These are phyloP conservation scores for Zaprionus inermis DNA, from an alignment of 1,140 invertebrate species.

Conservation along the genomic window DNA sequence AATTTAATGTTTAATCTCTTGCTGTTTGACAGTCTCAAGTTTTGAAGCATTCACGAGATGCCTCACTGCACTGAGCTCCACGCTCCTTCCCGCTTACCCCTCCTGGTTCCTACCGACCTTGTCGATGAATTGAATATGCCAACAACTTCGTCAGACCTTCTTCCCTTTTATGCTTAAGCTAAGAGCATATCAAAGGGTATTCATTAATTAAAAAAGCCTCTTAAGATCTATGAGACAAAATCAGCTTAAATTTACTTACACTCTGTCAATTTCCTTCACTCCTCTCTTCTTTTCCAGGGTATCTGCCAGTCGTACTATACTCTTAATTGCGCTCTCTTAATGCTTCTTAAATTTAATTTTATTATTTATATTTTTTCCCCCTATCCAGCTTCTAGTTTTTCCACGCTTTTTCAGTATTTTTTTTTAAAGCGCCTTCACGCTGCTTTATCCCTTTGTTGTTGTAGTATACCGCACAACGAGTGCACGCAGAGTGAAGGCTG, in stretches of 20 bases:
- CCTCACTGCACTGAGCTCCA: slow-evolving; percentile 17
- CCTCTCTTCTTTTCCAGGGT: not conserved
- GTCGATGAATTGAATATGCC: not conserved
- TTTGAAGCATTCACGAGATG: slow-evolving; percentile 17
- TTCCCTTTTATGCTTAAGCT: not conserved
- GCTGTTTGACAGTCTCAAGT: slow-evolving; percentile 27
- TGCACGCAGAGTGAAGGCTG: slow-evolving; percentile 26
- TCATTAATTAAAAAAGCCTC: not conserved
- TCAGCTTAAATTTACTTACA: not conserved
- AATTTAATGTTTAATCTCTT: slow-evolving; percentile 28
- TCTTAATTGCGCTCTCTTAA: slow-evolving; percentile 18
- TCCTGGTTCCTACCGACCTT: not conserved
- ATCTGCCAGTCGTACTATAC: not conserved
- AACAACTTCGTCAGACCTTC: not conserved
- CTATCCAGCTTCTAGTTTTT: slow-evolving; percentile 37
- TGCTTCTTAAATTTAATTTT: slow-evolving; percentile 50
- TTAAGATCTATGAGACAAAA: not conserved
- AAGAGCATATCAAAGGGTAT: not conserved
- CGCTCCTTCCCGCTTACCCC: not conserved
- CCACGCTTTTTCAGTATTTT: slow-evolving; percentile 50
- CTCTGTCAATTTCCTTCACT: not conserved
- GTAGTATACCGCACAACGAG: slow-evolving; percentile 29
- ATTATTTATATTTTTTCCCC: slow-evolving; percentile 45
- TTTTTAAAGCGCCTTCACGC: slow-evolving; percentile 20
- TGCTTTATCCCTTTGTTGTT: slow-evolving; percentile 37